Percentiles rank a stretch among this genome's conserved stretches.
Conservation (phyloP, 2,888 invertebrate genomes). For the Lepidocyrtoides sp. region DNA sequence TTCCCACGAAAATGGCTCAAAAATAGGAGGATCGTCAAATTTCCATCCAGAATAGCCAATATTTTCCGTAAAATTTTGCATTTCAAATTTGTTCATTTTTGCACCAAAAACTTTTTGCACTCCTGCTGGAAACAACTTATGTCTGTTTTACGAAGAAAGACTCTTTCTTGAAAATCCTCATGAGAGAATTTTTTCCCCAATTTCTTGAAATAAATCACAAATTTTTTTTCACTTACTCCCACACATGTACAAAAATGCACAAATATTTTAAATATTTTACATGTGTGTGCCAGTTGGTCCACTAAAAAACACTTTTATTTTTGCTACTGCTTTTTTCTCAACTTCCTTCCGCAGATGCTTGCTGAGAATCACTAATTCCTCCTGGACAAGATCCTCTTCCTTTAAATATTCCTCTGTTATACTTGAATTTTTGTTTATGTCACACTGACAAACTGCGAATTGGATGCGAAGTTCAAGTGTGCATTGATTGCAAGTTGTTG, state of each 20-base stretch:
- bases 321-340: not conserved
- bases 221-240: not conserved
- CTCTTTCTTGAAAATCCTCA: not conserved
- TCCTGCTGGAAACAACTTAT: not conserved
- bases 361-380: constrained; percentile 38
- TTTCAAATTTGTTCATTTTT: constrained; percentile 56
- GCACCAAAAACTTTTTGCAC: not conserved
- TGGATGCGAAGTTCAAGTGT: constrained; percentile 69
- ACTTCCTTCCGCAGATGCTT: constrained; percentile 21
- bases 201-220: too few relatives aligned
- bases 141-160: not conserved
- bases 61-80: constrained; percentile 72
- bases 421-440: constrained; percentile 10
- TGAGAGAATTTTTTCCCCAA: not conserved
- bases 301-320: not conserved
- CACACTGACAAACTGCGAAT: constrained; percentile 10
- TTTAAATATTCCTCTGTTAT: constrained; percentile 42
- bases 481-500: constrained; percentile 50
- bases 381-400: constrained; percentile 64
- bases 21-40: constrained; percentile 78
- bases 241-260: not conserved
- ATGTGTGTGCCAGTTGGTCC: not conserved
- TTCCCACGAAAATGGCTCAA: constrained; percentile 77
- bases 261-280: not conserved
- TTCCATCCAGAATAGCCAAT: constrained; percentile 78